phyloP scores from a whole-genome alignment of 2,888 invertebrate species.

The Scelioninae gen. 2 region DNA sequence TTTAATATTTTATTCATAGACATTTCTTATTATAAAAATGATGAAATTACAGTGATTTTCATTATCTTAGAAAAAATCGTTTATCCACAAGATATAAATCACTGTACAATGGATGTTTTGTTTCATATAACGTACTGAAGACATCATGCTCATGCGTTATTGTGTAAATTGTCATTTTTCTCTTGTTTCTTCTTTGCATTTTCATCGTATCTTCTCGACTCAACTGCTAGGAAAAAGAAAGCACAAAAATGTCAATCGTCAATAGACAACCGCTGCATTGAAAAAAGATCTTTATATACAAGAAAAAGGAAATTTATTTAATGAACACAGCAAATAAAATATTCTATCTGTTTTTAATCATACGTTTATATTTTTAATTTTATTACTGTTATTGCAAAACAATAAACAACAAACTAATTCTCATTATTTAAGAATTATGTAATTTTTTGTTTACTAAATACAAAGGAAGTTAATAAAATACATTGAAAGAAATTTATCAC shows the following conservation, averaged over 20 bases:
- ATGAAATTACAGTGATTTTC: conserved; percentile 33
- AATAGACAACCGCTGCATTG: not conserved
- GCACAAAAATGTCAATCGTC: conserved; percentile 38
- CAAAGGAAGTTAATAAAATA: not conserved
- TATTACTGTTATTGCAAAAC: not conserved
- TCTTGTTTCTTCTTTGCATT: conserved; percentile 44
- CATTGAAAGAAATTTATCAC: conserved; percentile 13
- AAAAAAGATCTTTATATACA: conserved; percentile 7
- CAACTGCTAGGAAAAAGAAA: conserved; percentile 52
- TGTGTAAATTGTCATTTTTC: conserved; percentile 42
- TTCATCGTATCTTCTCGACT: conserved; percentile 48
- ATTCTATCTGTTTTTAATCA: conserved; percentile 4
- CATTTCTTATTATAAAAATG: conserved; percentile 52
- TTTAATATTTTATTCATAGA: conserved; percentile 48
- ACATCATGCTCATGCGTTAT: conserved; percentile 33
- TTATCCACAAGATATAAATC: conserved; percentile 30
- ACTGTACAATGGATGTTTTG: conserved; percentile 34
- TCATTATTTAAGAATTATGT: not conserved
- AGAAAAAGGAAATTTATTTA: not conserved
- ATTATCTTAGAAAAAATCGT: conserved; percentile 35
- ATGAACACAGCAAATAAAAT: conserved; percentile 2
- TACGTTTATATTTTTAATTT: conserved; percentile 22
- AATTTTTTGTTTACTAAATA: too few species aligned
- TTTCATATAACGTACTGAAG: conserved; percentile 26
- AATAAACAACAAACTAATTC: not conserved